Evolutionary conservation across 2,888 invertebrate genomes (phyloP).

Genomic region (Hydrotaea diabolus): DNA sequence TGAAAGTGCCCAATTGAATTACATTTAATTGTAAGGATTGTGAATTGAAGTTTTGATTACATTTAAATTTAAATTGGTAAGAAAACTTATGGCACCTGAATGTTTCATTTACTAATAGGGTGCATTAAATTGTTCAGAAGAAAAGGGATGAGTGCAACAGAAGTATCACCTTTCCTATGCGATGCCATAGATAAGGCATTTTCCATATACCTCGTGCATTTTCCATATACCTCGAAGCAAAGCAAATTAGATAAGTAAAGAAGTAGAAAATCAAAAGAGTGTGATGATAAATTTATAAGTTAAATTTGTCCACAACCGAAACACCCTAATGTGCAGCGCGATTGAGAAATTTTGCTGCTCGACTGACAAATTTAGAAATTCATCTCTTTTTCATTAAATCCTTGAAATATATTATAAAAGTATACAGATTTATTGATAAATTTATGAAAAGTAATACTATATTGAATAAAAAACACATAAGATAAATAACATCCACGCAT

Average conservation of each 20-base stretch:
- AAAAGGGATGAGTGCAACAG: slow-evolving; percentile 28
- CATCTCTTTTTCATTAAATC: too few species aligned
- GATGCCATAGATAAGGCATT: slow-evolving; percentile 39
- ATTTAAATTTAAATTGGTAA: slow-evolving; percentile 35
- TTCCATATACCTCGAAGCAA: slow-evolving; percentile 52
- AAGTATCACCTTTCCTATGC: slow-evolving; percentile 4
- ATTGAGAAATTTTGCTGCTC: too few species aligned
- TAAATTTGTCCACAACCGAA: too few species aligned
- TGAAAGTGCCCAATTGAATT: background rate
- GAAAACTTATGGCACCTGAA: background rate
- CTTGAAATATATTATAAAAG: too few species aligned
- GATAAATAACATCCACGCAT: too few species aligned
- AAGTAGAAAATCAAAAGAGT: slow-evolving; percentile 47
- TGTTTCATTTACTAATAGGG: background rate
- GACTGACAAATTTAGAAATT: too few species aligned
- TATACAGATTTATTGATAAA: too few species aligned
- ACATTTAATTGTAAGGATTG: too few species aligned
- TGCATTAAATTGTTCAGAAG: slow-evolving; percentile 4
- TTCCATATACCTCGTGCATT: slow-evolving; percentile 13
- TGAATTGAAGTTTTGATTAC: background rate
- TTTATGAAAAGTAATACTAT: too few species aligned
- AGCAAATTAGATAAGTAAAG: slow-evolving; percentile 53
- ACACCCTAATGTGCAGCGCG: too few species aligned
- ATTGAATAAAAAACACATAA: too few species aligned
- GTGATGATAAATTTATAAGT: too few species aligned